These are phyloP conservation scores for Hypselothyrea guttata DNA, from an alignment of 2,888 invertebrate species.

Conservation along the genomic window DNA sequence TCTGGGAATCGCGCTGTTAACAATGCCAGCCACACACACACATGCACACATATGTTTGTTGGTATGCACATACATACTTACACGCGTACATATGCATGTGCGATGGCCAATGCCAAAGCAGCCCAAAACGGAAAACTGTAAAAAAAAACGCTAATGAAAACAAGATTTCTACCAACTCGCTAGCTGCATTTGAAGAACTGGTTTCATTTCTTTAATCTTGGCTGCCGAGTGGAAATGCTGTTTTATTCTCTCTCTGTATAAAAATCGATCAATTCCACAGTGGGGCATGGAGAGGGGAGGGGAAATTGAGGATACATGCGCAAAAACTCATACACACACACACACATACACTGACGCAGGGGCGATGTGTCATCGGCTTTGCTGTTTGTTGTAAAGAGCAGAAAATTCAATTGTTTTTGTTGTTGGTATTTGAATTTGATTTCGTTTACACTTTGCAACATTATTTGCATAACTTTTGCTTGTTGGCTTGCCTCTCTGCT, in stretches of 20 bases:
- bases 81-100: constrained; percentile 18
- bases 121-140: constrained; percentile 68
- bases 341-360: constrained; percentile 40
- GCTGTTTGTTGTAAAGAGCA: constrained; percentile 53
- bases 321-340: constrained; percentile 48
- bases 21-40: constrained; percentile 53
- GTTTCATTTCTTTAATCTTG: constrained; percentile 56
- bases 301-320: constrained; percentile 63
- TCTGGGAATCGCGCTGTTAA: constrained; percentile 66
- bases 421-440: constrained; percentile 32
- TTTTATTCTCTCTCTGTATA: constrained; percentile 46
- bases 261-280: constrained; percentile 66
- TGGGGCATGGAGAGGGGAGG: constrained; percentile 7
- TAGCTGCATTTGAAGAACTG: constrained; percentile 71
- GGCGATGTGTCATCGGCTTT: constrained; percentile 71
- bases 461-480: constrained; percentile 64
- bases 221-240: too few species aligned
- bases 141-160: constrained; percentile 48
- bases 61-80: too few species aligned
- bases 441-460: constrained; percentile 31
- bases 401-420: constrained; percentile 40
- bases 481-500: constrained; percentile 36
- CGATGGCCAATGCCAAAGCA: constrained; percentile 59
- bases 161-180: constrained; percentile 51
- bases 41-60: constrained; percentile 17